Conservation (phyloP, 2,113 vertebrate genomes). For the Labeo catla region DNA sequence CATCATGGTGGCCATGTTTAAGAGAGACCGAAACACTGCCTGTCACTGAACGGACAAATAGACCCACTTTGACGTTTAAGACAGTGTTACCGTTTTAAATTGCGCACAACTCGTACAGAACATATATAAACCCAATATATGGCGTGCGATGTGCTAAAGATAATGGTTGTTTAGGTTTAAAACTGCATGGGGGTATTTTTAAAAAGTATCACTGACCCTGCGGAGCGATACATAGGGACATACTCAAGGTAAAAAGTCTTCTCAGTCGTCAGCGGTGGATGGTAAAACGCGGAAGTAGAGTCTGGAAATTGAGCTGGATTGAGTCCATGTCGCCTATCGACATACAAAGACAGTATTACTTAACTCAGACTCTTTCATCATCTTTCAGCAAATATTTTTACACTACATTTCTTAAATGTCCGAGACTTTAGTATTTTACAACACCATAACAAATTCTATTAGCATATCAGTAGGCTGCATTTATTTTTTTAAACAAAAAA, state of each 20-base stretch:
- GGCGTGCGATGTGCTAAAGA: too few species aligned
- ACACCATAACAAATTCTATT: background rate
- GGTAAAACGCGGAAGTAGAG: conserved; percentile 67
- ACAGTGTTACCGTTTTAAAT: background rate
- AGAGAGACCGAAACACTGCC: conserved; percentile 79
- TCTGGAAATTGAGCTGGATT: conserved; percentile 48
- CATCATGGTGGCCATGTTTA: conserved; percentile 86
- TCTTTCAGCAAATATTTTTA: background rate
- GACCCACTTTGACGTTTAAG: conserved; percentile 58
- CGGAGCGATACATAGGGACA: conserved; percentile 71
- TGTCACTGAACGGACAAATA: conserved; percentile 77
- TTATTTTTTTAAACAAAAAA: too few species aligned
- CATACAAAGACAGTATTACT: background rate
- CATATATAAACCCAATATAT: background rate
- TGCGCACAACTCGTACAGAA: background rate
- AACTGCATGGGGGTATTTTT: conserved; percentile 44
- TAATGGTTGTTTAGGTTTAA: background rate
- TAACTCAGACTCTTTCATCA: background rate
- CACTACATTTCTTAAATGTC: background rate
- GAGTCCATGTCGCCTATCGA: conserved; percentile 12
- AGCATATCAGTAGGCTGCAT: too few species aligned
- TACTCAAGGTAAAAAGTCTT: conserved; percentile 67
- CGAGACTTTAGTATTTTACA: background rate
- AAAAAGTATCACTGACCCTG: conserved; percentile 77
- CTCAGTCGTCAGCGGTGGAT: conserved; percentile 68